A percentile compares a stretch with the other conserved stretches of the same genome.
phyloP scores from a whole-genome alignment of 2,113 vertebrate species.

The Paramormyrops kingsleyae region DNA sequence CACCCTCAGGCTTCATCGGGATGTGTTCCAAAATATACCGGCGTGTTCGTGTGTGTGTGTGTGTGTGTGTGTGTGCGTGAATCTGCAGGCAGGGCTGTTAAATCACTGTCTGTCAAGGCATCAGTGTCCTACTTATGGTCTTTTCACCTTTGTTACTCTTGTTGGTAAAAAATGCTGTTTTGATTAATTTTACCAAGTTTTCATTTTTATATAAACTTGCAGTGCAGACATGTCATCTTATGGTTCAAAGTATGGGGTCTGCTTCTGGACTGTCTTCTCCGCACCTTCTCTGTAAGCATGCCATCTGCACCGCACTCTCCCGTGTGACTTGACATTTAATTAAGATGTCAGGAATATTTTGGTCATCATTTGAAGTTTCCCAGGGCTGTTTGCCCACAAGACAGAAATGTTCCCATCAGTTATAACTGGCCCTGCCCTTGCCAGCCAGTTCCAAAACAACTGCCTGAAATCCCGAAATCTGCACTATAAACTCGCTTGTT shows the following conservation, averaged over 20 bases:
- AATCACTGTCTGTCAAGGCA: background rate
- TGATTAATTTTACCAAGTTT: slow-evolving; percentile 43
- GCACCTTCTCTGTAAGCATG: slow-evolving; percentile 34
- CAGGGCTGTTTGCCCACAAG: slow-evolving; percentile 38
- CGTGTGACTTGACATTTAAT: slow-evolving; percentile 49
- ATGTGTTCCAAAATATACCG: slow-evolving; percentile 55
- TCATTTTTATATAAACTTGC: background rate
- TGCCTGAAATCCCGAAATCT: background rate
- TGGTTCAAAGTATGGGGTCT: background rate
- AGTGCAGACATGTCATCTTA: background rate
- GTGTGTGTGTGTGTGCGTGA: slow-evolving; percentile 52
- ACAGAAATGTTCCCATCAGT: slow-evolving; percentile 39
- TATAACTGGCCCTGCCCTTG: slow-evolving; percentile 30
- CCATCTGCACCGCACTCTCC: slow-evolving; percentile 34
- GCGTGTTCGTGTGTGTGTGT: slow-evolving; percentile 53
- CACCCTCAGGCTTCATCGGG: slow-evolving; percentile 57
- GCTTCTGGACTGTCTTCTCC: background rate
- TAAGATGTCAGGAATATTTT: slow-evolving; percentile 50
- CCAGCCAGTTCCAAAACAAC: slow-evolving; percentile 14
- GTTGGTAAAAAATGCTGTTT: slow-evolving; percentile 36
- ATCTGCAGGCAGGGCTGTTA: background rate
- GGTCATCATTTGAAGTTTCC: slow-evolving; percentile 42
- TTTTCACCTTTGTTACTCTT: background rate
- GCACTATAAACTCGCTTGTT: background rate
- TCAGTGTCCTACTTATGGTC: background rate